Evolutionary conservation across 2,888 invertebrate genomes (phyloP), one percentile per base, ranked within the genome.

Genomic region (Caradrina kadenii): DNA sequence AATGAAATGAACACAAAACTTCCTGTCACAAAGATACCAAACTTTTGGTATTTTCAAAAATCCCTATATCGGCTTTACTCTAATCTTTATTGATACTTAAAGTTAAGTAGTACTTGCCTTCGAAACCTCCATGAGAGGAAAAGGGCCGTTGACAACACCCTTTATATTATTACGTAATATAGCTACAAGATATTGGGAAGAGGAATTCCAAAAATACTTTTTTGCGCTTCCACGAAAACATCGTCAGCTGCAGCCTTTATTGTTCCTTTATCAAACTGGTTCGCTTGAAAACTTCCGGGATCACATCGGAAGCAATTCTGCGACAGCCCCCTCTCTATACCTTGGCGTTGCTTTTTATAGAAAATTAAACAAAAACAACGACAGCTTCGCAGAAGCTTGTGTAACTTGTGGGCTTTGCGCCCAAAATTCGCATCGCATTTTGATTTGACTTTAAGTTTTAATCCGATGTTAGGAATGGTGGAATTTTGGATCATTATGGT

Each of bases 291-390:
- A 63, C 59, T 79, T 65, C 42, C 42, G 1, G 54, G 76, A 76
- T 80, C 58, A 59, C 61, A 70, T 78, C 80, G 66, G 76, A 80
- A 76, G 52, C 55, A 76, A 78, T 78, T 76, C 63, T 62, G 45
- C 22, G 67, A 76, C 60, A 56, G 54, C 59, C 31, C 26, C 17
- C 49, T 64, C 52, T 64, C 52, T 70, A 49, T 60, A 49, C 21
- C 26, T 3, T 15, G 53, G 8, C 49, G n/a, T 76, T 61, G 53
- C 19, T 73, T 61, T 65, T 67, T 50, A 65, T 65, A 48, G 62
- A 69, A 71, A 72, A 80, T 80, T 63, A 49, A 61, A 80, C 62
- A 76, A 76, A 72, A 80, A 76, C 68, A 80, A 63, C 42, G 52
- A 42, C 21, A 31, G 55, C 26, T 21, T 53, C 15, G 17, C 17